Conservation (phyloP, 2,797 vertebrate genomes). For the Gymnodraco acuticeps region DNA sequence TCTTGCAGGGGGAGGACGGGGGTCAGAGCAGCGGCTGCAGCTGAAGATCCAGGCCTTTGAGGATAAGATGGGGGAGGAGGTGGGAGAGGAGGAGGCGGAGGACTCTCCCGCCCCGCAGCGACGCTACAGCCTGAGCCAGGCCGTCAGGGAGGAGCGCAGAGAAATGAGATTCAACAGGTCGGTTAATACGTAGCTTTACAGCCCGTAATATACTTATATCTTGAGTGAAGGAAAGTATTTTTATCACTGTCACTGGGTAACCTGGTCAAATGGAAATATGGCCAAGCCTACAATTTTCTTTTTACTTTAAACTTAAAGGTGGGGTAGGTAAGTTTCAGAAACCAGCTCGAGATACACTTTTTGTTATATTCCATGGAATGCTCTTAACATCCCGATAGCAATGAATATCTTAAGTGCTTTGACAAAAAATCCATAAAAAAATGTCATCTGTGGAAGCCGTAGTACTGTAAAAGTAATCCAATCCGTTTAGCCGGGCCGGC, state of each 20-base stretch:
- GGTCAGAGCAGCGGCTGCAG: constrained; percentile 83
- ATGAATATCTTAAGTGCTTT: no score
- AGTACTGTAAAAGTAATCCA: no score
- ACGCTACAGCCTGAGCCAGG: constrained; percentile 88
- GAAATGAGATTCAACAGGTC: constrained; percentile 93
- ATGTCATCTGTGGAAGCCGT: no score
- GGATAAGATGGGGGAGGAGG: constrained; percentile 83
- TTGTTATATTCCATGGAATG: no score
- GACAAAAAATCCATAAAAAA: no score
- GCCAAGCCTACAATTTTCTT: no score
- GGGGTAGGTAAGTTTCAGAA: no score
- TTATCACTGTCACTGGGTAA: background rate
- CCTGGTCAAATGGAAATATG: background rate
- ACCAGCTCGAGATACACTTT: no score
- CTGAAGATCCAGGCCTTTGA: constrained; percentile 89
- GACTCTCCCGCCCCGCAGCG: constrained; percentile 80
- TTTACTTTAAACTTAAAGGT: no score
- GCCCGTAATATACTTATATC: constrained; percentile 3
- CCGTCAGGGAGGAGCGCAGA: constrained; percentile 86
- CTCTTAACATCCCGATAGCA: no score
- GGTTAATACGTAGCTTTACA: constrained; percentile 3
- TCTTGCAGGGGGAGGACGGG: constrained; percentile 66
- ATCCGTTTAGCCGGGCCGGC: no score
- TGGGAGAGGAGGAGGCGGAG: constrained; percentile 48
- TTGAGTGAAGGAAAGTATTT: background rate